These are phyloP conservation scores for Sebastes goodei DNA, from an alignment of 2,797 vertebrate species.

Conservation along the genomic window DNA sequence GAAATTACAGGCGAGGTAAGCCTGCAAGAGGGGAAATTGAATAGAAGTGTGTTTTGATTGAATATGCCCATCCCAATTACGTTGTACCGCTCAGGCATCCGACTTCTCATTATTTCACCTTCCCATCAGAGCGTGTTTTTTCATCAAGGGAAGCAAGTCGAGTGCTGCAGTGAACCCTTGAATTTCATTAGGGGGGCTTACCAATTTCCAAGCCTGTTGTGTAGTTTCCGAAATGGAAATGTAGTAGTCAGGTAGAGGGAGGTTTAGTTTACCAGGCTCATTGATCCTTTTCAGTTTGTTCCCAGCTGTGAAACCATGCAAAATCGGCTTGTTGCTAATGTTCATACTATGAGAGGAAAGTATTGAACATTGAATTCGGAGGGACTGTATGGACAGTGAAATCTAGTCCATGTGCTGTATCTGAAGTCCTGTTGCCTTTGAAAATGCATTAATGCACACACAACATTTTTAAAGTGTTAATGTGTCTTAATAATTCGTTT, in stretches of 20 bases:
- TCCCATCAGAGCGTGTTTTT: conserved; percentile 56
- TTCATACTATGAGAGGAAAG: not conserved
- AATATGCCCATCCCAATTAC: conserved; percentile 79
- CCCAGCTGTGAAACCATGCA: conserved; percentile 1
- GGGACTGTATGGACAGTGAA: not conserved
- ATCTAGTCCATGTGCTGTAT: not conserved
- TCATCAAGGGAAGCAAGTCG: conserved; percentile 59
- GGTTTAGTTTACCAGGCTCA: conserved; percentile 14
- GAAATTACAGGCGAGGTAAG: conserved; percentile 58
- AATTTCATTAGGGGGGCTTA: conserved; percentile 57
- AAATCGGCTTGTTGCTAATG: not conserved
- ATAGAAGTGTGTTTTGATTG: conserved; percentile 79
- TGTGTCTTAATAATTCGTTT: not conserved
- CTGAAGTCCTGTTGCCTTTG: not conserved
- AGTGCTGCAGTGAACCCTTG: conserved; percentile 57
- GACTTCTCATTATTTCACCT: conserved; percentile 70
- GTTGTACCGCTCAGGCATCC: conserved; percentile 65
- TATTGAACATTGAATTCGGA: not conserved
- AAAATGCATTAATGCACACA: not conserved
- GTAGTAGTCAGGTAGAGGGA: conserved; percentile 20
- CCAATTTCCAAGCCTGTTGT: conserved; percentile 45
- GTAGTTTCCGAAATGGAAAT: conserved; percentile 52
- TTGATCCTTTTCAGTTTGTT: conserved; percentile 32
- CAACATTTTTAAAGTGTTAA: not conserved
- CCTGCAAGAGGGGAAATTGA: conserved; percentile 69